These are phyloP conservation scores for Palythoa heliodiscus DNA, from an alignment of 92 coral and sea anemone species.

Conservation along the genomic window DNA sequence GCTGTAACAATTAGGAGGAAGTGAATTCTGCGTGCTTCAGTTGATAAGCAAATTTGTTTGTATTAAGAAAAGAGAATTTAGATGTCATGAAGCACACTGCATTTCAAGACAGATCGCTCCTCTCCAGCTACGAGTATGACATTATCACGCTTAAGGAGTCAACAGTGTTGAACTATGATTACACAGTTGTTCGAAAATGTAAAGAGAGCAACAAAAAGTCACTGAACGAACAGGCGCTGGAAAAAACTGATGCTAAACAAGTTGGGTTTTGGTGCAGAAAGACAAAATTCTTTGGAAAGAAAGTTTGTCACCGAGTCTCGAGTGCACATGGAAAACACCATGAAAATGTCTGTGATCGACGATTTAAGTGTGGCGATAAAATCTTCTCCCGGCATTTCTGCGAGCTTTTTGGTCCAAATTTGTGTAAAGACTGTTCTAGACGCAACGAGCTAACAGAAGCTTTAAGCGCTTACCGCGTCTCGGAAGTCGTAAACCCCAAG, in stretches of 20 bases:
- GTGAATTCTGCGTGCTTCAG: too few relatives aligned
- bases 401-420: conserved; percentile 79
- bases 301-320: conserved; percentile 59
- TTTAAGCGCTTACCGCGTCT: conserved; percentile 40
- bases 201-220: conserved; percentile 16
- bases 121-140: too few relatives aligned
- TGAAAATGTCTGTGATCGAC: conserved; percentile 56
- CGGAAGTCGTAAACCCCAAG: conserved; percentile 18
- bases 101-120: too few relatives aligned
- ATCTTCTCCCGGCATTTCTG: conserved; percentile 68
- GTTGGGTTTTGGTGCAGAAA: conserved; percentile 31
- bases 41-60: too few relatives aligned
- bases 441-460: conserved; percentile 54
- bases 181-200: background rate
- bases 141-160: too few relatives aligned
- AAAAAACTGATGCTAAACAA: background rate
- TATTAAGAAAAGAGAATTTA: too few relatives aligned
- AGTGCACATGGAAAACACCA: conserved; percentile 51
- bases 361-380: conserved; percentile 32
- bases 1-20: too few relatives aligned
- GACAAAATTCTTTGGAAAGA: conserved; percentile 48
- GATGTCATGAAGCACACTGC: too few relatives aligned
- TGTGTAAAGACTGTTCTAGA: conserved; percentile 75
- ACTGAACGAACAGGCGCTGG: conserved; percentile 6
- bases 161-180: too few relatives aligned